These are phyloP conservation scores for Pocota personata DNA, from an alignment of 2,888 invertebrate genomes.

Conservation along the genomic window DNA sequence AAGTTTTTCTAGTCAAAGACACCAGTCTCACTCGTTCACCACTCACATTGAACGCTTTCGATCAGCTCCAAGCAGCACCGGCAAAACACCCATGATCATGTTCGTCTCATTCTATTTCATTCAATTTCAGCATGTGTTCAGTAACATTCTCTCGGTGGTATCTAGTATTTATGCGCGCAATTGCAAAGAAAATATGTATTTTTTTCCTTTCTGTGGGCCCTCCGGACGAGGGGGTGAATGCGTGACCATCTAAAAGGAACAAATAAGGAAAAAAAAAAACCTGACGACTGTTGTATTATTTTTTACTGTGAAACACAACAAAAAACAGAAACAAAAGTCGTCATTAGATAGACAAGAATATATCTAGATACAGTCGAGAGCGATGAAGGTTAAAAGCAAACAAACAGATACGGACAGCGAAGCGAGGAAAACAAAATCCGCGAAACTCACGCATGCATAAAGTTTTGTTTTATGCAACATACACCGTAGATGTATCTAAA, in stretches of 20 bases:
- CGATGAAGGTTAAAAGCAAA: conserved; percentile 54
- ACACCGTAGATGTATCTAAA: conserved; percentile 8
- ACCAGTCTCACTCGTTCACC: conserved; percentile 27
- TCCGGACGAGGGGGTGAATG: conserved; percentile 41
- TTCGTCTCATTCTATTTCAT: conserved; percentile 66
- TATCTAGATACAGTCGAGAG: conserved; percentile 28
- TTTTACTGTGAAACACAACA: background rate
- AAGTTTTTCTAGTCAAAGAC: conserved; percentile 69
- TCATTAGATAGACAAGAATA: conserved; percentile 56
- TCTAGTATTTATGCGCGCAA: conserved; percentile 42
- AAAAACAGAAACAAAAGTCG: conserved; percentile 44
- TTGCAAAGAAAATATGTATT: conserved; percentile 18
- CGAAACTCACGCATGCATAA: conserved; percentile 64
- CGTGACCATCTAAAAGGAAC: conserved; percentile 50
- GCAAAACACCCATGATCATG: conserved; percentile 48
- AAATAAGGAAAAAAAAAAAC: conserved; percentile 36
- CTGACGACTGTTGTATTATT: too few species aligned
- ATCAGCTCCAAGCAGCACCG: conserved; percentile 41
- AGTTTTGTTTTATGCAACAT: conserved; percentile 54
- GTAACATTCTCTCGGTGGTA: conserved; percentile 6
- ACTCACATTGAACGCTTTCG: conserved; percentile 68
- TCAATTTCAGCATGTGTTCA: conserved; percentile 28
- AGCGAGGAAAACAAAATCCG: conserved; percentile 37
- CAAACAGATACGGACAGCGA: conserved; percentile 8
- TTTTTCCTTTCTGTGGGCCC: background rate